A percentile compares a stretch with the other conserved stretches of the same genome.
Conservation (phyloP, 1,140 invertebrate species). For the Lordiphosa mommai region DNA sequence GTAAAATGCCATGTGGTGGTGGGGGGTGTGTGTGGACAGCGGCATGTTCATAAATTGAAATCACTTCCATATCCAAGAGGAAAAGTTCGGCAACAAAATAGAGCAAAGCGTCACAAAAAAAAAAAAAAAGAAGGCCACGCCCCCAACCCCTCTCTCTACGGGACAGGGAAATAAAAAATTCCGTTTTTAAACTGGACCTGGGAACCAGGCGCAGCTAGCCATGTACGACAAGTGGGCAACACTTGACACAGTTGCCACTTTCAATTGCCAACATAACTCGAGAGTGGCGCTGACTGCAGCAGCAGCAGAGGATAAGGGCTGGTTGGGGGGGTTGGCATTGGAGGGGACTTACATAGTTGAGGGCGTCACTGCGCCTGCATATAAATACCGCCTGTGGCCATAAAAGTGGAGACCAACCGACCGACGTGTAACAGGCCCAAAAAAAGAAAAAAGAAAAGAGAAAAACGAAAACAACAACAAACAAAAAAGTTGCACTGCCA, state of each 20-base stretch:
- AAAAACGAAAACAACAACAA: background rate
- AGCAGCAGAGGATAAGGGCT: constrained; percentile 1
- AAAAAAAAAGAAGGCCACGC: background rate
- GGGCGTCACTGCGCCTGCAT: constrained; percentile 55
- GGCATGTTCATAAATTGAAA: constrained; percentile 80
- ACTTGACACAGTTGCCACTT: constrained; percentile 79
- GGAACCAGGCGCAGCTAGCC: constrained; percentile 11
- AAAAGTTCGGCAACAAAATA: constrained; percentile 71
- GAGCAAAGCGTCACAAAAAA: constrained; percentile 29
- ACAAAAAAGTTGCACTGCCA: constrained; percentile 23
- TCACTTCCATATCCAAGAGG: constrained; percentile 71
- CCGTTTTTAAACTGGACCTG: constrained; percentile 65
- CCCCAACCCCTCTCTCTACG: background rate
- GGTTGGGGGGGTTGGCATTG: background rate
- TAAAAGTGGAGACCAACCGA: constrained; percentile 79
- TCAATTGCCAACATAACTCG: constrained; percentile 79
- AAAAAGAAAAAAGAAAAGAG: constrained; percentile 9
- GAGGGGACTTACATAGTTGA: constrained; percentile 31
- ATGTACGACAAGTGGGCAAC: constrained; percentile 79
- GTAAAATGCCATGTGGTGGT: constrained; percentile 38
- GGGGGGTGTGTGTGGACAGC: constrained; percentile 64
- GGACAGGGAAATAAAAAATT: constrained; percentile 68
- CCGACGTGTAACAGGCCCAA: constrained; percentile 53
- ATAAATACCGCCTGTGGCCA: constrained; percentile 80
- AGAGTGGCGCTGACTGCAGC: constrained; percentile 53